Evolutionary conservation across 2,113 vertebrate genomes (phyloP).

Genomic region (Pteronura brasiliensis): DNA sequence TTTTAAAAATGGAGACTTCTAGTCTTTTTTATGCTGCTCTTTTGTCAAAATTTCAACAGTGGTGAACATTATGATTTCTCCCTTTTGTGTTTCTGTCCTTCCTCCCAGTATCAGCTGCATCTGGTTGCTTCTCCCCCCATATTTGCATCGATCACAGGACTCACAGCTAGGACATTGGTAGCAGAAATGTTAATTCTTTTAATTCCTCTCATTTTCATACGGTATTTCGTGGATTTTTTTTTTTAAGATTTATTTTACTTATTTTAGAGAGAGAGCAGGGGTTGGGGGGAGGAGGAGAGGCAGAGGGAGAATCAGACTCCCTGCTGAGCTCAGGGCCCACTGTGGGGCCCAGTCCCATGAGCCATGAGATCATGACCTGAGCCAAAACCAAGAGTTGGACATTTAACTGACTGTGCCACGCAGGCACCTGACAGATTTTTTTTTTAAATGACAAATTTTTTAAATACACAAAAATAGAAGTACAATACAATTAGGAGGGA

Average conservation of each 20-base stretch:
- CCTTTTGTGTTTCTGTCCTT: not conserved
- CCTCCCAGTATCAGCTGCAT: not conserved
- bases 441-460: not conserved
- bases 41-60: not conserved
- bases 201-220: not conserved
- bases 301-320: not conserved
- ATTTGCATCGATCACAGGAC: not conserved
- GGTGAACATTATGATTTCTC: fast-evolving
- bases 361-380: not conserved
- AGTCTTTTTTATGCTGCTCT: not conserved
- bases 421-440: not conserved
- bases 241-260: not conserved
- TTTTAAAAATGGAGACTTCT: not conserved
- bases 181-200: not conserved
- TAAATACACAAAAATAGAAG: not conserved
- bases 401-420: not conserved
- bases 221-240: not conserved
- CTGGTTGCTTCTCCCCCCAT: not conserved
- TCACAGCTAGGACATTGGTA: not conserved
- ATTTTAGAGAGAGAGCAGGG: not conserved
- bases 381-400: not conserved
- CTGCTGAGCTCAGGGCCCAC: not conserved
- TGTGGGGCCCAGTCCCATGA: not conserved
- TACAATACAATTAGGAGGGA: not conserved
- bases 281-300: too few relatives aligned